Evolutionary conservation across 2,888 invertebrate species (phyloP).

Genomic region (Meandrusa payeni): DNA sequence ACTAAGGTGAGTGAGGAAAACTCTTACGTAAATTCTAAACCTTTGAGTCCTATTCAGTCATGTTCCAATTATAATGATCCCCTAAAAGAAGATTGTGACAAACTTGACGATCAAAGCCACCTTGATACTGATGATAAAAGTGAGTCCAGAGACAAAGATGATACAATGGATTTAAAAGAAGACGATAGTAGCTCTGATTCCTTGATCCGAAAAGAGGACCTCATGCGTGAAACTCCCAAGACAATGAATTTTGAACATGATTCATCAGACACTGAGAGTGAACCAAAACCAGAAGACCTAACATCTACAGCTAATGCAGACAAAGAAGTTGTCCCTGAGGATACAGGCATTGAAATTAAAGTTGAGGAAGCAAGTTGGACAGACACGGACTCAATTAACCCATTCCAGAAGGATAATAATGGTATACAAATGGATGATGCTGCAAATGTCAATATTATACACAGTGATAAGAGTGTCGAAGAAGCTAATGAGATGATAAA

Average conservation of each 20-base stretch:
- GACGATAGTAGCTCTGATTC: conserved; percentile 17
- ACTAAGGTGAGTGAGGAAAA: background rate
- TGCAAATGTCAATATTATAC: conserved; percentile 37
- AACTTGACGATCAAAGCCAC: too few species aligned
- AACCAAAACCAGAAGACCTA: conserved; percentile 20
- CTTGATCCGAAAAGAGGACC: conserved; percentile 3
- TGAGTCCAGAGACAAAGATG: conserved; percentile 8
- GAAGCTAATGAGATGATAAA: conserved; percentile 44
- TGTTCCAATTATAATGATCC: conserved; percentile 9
- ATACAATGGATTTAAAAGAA: conserved; percentile 21
- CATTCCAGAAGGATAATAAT: conserved; percentile 50
- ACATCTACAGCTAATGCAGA: conserved; percentile 25
- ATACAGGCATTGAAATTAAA: conserved; percentile 38
- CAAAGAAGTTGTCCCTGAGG: conserved; percentile 15
- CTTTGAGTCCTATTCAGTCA: conserved; percentile 1
- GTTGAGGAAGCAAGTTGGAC: conserved; percentile 40
- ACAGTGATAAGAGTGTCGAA: conserved; percentile 44
- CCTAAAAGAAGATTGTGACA: conserved; percentile 1
- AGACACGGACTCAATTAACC: conserved; percentile 40
- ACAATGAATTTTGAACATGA: background rate
- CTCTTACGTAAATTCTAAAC: conserved; percentile 9
- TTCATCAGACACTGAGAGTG: conserved; percentile 27
- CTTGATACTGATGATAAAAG: conserved; percentile 16
- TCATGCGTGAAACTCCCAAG: background rate
- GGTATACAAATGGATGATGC: conserved; percentile 41